These are phyloP conservation scores for Ladona fulva DNA, from an alignment of 1,140 invertebrate genomes.

Conservation along the genomic window DNA sequence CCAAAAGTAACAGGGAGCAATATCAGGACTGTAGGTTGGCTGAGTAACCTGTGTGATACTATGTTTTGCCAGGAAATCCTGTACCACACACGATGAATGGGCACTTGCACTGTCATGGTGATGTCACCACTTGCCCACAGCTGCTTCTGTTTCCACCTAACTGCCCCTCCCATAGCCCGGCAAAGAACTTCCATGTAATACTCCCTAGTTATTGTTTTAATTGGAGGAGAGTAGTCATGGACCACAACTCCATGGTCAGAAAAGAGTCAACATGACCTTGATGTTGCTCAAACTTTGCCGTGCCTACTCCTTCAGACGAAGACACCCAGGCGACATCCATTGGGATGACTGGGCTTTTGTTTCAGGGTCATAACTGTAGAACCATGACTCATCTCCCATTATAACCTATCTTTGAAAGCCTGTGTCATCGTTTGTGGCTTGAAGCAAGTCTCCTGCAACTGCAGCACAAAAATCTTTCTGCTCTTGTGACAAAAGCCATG, in stretches of 20 bases:
- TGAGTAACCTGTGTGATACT: not conserved
- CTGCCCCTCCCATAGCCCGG: not conserved
- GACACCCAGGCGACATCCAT: not conserved
- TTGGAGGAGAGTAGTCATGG: not conserved
- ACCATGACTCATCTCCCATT: not conserved
- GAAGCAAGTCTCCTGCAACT: slow-evolving; percentile 11
- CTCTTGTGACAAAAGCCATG: slow-evolving; percentile 20
- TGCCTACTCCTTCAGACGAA: not conserved
- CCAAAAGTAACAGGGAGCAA: not conserved
- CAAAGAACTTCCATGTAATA: not conserved
- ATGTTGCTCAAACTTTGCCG: not conserved
- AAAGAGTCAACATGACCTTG: not conserved
- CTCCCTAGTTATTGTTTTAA: not conserved
- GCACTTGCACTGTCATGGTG: not conserved
- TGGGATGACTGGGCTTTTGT: not conserved
- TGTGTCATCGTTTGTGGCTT: not conserved
- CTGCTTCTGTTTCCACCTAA: not conserved
- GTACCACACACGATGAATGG: not conserved
- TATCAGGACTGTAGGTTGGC: not conserved
- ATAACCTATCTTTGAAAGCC: slow-evolving; percentile 12
- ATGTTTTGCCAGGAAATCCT: no score
- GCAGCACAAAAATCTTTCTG: not conserved
- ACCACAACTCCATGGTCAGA: not conserved
- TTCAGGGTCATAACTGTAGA: not conserved
- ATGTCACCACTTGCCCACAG: not conserved